Conservation (phyloP, 2,888 invertebrate genomes). For the Fragum fragum region DNA sequence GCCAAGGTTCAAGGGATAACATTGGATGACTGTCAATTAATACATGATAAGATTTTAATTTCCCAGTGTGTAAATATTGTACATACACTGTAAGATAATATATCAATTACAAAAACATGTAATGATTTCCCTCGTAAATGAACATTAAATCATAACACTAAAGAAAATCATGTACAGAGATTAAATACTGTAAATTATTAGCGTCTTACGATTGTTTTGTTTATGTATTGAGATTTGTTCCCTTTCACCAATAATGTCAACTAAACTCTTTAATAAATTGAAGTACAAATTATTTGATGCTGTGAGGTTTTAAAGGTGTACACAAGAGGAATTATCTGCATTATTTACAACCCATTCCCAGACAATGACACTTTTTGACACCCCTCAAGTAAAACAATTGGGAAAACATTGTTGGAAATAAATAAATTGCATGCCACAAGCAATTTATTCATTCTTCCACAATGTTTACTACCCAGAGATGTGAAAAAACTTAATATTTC, state of each 20-base stretch:
- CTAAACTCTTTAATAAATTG: too few relatives aligned
- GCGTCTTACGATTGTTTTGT: conserved; percentile 17
- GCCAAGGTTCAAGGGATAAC: conserved; percentile 36
- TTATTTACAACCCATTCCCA: too few relatives aligned
- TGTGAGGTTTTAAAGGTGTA: too few relatives aligned
- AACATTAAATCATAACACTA: conserved; percentile 22
- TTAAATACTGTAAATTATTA: conserved; percentile 36
- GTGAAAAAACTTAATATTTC: too few relatives aligned
- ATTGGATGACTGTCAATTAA: background rate
- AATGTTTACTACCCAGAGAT: too few relatives aligned
- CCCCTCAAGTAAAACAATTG: too few relatives aligned
- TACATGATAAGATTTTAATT: background rate
- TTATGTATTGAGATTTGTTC: background rate
- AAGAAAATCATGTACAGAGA: conserved; percentile 58
- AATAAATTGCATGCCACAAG: too few relatives aligned
- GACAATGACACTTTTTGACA: too few relatives aligned
- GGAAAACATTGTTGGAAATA: too few relatives aligned
- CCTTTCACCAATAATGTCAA: background rate
- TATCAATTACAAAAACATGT: conserved; percentile 42
- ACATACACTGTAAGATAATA: conserved; percentile 69
- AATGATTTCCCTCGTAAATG: conserved; percentile 37
- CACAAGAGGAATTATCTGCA: too few relatives aligned
- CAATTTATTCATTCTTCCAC: too few relatives aligned
- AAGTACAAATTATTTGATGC: too few relatives aligned
- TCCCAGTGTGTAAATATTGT: conserved; percentile 53